Percentiles rank a stretch among this genome's conserved stretches.
Evolutionary conservation across 2,113 vertebrate genomes (phyloP).

Genomic region (Anser cygnoides): DNA sequence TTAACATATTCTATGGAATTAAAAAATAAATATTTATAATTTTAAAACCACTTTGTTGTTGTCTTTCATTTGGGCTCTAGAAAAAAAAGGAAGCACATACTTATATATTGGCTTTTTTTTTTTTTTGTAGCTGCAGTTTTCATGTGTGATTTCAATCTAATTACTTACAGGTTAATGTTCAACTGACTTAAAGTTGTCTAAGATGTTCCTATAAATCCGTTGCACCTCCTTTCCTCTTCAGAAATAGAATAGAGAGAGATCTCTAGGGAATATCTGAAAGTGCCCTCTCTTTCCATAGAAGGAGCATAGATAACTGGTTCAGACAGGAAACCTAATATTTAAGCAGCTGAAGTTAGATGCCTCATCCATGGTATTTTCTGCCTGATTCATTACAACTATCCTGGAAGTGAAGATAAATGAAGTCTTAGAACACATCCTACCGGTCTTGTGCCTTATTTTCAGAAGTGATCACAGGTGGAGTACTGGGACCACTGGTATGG

Average conservation of each 20-base stretch:
- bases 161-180: background rate
- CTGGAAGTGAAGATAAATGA: background rate
- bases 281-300: background rate
- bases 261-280: background rate
- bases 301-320: background rate
- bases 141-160: background rate
- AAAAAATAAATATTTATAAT: background rate
- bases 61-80: background rate
- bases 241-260: background rate
- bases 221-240: background rate
- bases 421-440: background rate
- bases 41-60: background rate
- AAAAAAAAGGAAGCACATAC: accelerated
- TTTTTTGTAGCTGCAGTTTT: background rate
- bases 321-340: background rate
- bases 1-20: background rate
- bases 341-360: background rate
- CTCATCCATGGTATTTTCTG: background rate
- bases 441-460: background rate
- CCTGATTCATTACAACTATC: background rate
- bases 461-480: background rate
- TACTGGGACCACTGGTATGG: background rate
- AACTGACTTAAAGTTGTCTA: background rate
- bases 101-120: background rate
- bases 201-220: background rate